Evolutionary conservation across 2,888 invertebrate genomes (phyloP), one percentile per base, ranked within the genome.

Genomic region (Orthonychiurus folsomi): DNA sequence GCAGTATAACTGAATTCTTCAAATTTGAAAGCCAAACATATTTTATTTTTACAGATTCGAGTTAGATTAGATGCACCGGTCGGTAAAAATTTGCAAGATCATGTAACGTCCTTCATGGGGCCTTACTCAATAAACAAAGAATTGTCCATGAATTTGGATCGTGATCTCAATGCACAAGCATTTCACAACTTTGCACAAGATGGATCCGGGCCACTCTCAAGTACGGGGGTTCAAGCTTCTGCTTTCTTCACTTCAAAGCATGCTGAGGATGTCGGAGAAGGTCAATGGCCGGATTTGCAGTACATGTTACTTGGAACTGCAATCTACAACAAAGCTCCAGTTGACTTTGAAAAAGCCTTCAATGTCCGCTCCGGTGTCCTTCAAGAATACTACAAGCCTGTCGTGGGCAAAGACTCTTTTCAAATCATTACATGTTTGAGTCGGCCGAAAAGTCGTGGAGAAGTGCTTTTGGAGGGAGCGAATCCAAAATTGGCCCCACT

Each of bases 271-370:
- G 54, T n/a, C 24, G 64, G 61, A n/a, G 53, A 57, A 63, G 59
- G 60, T 25, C 60, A 65, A 23, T 71, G 68, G 68, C 71, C 71
- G 0, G 71, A 71, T 61, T 58, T 71, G 23, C 67, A 69, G 58
- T 68, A 63, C 61, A 64, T 70, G 26, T 62, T 72, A 23, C 62
- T 70, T 24, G 70, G 69, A 61, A 66, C 60, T 23, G 69, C 67
- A 12, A 64, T 69, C 48, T 69, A 69, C 48, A 23, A 50, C 0
- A 63, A 64, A 53, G 58, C 66, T 52, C 66, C 68, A 24, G 26
- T 37, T 1, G 70, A 69, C 54, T 69, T 70, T 64, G 66, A 68
- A 20, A 64, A 64, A 28, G 66, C 69, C 12, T 72, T 70, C 60
- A 68, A 72, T 61, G 66, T 70, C 27, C 63, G 65, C 25, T 59